These are phyloP conservation scores for Poicephalus meyeri DNA, from an alignment of 2,113 vertebrate species.

Conservation along the genomic window DNA sequence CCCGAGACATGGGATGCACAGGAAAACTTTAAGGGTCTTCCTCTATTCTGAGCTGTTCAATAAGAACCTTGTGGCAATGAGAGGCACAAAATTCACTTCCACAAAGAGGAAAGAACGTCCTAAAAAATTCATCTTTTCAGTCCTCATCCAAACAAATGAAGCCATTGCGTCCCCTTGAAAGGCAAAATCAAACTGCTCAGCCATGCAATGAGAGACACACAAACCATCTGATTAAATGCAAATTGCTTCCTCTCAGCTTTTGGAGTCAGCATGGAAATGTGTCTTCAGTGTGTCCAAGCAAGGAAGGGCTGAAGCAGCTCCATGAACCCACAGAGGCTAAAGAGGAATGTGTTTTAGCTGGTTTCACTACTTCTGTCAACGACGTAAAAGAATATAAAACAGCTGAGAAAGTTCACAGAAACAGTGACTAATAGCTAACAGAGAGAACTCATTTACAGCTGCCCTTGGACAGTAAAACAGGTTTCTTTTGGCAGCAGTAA, in stretches of 20 bases:
- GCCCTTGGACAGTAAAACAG: neutral
- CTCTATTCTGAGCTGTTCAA: neutral
- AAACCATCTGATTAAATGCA: neutral
- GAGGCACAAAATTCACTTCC: neutral
- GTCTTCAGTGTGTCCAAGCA: neutral
- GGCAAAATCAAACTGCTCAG: neutral
- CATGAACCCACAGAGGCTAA: fast-evolving
- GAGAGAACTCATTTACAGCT: neutral
- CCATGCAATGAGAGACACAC: neutral
- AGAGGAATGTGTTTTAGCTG: neutral
- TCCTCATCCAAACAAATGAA: neutral
- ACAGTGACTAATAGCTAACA: neutral
- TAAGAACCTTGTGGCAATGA: neutral
- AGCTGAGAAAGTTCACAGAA: neutral
- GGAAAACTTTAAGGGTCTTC: neutral
- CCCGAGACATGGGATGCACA: fast-evolving
- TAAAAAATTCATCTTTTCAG: neutral
- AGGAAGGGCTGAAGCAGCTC: neutral
- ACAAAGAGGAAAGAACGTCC: neutral
- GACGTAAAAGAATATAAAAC: neutral
- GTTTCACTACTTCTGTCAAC: neutral
- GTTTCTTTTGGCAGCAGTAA: neutral
- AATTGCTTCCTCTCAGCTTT: neutral
- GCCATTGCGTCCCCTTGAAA: neutral
- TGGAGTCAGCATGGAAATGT: neutral